Base-by-base conservation (phyloP, 2,888 invertebrate species). In the Celastrina argiolus region DNA sequence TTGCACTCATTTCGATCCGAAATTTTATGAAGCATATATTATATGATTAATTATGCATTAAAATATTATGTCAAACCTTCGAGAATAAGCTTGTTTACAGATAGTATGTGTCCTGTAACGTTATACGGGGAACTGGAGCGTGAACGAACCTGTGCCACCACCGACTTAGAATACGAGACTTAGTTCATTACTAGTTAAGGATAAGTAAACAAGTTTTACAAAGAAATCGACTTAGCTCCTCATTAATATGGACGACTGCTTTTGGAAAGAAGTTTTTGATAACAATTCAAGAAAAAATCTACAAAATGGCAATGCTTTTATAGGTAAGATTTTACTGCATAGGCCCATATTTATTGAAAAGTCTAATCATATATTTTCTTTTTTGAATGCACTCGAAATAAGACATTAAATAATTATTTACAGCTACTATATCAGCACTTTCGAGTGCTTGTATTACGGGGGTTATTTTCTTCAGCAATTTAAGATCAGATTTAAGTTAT, bases 401-500 rank as follows among this genome's bases (percentile, higher is more conserved):
- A 45, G 7, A 31, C 4, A 31, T 18, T 45, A 18, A 2, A 18
- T 16, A 10, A 45, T 18, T 18, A 45, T 31, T 81, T 82, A 72
- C 77, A 86, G 87, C 83, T 8, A 41, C 76, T 5, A 64, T 83
- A 18, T 81, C 81, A n/a, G 69, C 78, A 36, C 66, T 78, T 2
- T 68, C 81, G 5, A 76, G 78, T 65, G 66, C 75, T 58, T 84
- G 81, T 82, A 64, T 84, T 66, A 81, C 76, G 66, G 66, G 77
- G 58, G 73, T 74, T 51, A 72, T 85, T 12, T 69, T 81, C 51
- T 69, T 75, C 41, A 78, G 80, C 6, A 75, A 73, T 68, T 74
- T 86, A 67, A 74, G 76, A 63, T 69, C 71, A 59, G 78, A 84
- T 69, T 72, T 74, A 10, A 88, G 87, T 74, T 91, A 91, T 74